These are phyloP conservation scores for Rhingia rostrata DNA, from an alignment of 2,888 invertebrate genomes.

Conservation along the genomic window DNA sequence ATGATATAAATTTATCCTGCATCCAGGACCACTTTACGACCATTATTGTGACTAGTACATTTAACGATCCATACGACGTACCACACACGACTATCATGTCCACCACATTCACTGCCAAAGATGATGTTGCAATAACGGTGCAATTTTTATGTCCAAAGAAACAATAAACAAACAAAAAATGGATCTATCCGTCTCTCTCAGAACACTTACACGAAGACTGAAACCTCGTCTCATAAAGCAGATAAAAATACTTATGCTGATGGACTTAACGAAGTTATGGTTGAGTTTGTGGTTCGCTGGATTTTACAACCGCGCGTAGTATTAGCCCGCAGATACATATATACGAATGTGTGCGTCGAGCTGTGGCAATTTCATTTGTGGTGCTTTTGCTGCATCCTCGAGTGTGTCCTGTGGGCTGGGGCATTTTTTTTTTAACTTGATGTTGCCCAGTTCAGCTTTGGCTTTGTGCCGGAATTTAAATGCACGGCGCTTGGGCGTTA, in stretches of 20 bases:
- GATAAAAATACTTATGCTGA: slow-evolving; percentile 60
- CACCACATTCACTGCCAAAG: slow-evolving; percentile 10
- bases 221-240: slow-evolving; percentile 57
- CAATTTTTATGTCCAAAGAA: slow-evolving; percentile 64
- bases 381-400: slow-evolving; percentile 35
- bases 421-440: background rate
- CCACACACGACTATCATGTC: background rate
- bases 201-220: slow-evolving; percentile 38
- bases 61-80: slow-evolving; percentile 45
- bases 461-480: slow-evolving; percentile 20
- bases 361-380: slow-evolving; percentile 29
- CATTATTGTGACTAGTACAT: slow-evolving; percentile 10
- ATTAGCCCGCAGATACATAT: background rate
- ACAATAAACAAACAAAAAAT: slow-evolving; percentile 41
- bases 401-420: slow-evolving; percentile 11
- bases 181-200: no score
- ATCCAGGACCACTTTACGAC: background rate
- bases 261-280: slow-evolving; percentile 64
- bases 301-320: slow-evolving; percentile 23
- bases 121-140: slow-evolving; percentile 70
- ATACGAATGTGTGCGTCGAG: background rate
- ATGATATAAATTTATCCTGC: background rate
- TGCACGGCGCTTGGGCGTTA: slow-evolving; percentile 40
- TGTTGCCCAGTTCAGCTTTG: background rate
- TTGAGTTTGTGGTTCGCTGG: slow-evolving; percentile 56